Percentiles rank a stretch among this genome's conserved stretches.
Evolutionary conservation across 2,888 invertebrate genomes (phyloP).

Genomic region (Pimpla rufipes): DNA sequence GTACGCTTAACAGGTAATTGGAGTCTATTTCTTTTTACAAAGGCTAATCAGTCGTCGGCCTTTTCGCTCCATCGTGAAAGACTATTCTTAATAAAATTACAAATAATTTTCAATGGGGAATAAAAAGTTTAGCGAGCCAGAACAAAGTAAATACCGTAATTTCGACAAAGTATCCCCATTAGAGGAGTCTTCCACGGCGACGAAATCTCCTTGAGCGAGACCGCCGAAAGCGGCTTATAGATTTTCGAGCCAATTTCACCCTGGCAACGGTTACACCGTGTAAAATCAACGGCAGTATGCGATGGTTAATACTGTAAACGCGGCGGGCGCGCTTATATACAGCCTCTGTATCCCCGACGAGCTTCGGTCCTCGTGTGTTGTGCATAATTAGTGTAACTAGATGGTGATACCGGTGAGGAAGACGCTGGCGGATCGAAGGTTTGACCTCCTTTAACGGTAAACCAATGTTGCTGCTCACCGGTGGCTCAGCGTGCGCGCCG

Average conservation of each 20-base stretch:
- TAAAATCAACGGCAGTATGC: slow-evolving; percentile 5
- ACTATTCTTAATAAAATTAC: too few species aligned
- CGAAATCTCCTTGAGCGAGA: too few species aligned
- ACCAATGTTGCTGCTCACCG: slow-evolving; percentile 35
- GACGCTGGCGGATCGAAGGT: slow-evolving; percentile 27
- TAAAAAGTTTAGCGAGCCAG: background rate
- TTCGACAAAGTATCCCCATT: background rate
- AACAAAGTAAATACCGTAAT: background rate
- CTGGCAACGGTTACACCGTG: slow-evolving; percentile 10
- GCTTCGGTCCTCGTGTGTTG: slow-evolving; percentile 12
- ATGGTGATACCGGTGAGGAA: background rate
- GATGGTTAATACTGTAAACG: slow-evolving; percentile 25
- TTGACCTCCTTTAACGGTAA: slow-evolving; percentile 49
- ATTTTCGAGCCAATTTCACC: background rate
- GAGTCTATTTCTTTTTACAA: too few species aligned
- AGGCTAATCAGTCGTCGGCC: too few species aligned
- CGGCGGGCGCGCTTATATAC: background rate
- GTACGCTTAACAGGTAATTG: background rate
- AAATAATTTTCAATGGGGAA: too few species aligned
- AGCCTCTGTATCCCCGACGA: background rate
- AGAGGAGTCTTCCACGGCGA: background rate
- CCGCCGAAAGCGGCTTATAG: background rate
- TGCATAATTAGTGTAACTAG: slow-evolving; percentile 49
- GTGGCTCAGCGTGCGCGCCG: background rate
- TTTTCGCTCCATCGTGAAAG: too few species aligned